phyloP scores from a whole-genome alignment of 2,797 vertebrate species.

The Melanotaenia maccullochi region DNA sequence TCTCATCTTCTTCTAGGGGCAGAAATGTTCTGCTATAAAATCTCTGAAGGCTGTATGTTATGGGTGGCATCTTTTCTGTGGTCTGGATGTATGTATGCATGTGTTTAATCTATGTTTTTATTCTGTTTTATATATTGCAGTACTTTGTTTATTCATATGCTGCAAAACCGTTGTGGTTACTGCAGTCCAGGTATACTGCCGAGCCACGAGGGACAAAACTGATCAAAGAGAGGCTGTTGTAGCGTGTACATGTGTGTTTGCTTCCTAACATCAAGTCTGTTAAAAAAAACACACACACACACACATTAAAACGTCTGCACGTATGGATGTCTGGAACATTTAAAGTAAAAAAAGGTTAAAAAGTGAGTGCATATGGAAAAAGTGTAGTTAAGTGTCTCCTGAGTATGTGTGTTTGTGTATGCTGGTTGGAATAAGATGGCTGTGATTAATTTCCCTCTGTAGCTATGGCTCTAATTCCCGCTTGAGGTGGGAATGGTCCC shows the following conservation, averaged over 20 bases:
- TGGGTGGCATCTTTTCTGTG: neutral
- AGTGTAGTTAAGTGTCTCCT: slow-evolving; percentile 16
- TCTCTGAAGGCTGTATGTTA: neutral
- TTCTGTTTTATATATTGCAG: slow-evolving; percentile 8
- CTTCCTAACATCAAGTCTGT: slow-evolving; percentile 12
- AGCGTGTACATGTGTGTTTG: slow-evolving; percentile 7
- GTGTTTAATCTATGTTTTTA: neutral
- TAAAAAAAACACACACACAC: slow-evolving; percentile 9
- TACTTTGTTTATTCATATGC: slow-evolving; percentile 16
- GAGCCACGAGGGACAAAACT: slow-evolving; percentile 21
- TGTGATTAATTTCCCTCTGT: slow-evolving; percentile 80
- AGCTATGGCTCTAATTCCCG: slow-evolving; percentile 77
- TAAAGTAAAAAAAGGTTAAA: slow-evolving; percentile 11
- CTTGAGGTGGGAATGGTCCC: slow-evolving; percentile 75
- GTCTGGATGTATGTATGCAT: slow-evolving; percentile 12
- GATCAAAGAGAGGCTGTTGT: slow-evolving; percentile 34
- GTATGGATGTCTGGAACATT: slow-evolving; percentile 3
- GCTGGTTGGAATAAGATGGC: slow-evolving; percentile 64
- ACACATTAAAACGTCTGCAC: neutral
- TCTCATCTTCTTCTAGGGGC: neutral
- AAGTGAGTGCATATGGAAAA: neutral
- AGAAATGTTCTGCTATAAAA: neutral
- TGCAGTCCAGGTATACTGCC: slow-evolving; percentile 26
- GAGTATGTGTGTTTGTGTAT: slow-evolving; percentile 36
- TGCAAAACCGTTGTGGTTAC: slow-evolving; percentile 20